These are phyloP conservation scores for Myrmecophaga tridactyla DNA, from an alignment of 2,113 vertebrate genomes.

Conservation along the genomic window DNA sequence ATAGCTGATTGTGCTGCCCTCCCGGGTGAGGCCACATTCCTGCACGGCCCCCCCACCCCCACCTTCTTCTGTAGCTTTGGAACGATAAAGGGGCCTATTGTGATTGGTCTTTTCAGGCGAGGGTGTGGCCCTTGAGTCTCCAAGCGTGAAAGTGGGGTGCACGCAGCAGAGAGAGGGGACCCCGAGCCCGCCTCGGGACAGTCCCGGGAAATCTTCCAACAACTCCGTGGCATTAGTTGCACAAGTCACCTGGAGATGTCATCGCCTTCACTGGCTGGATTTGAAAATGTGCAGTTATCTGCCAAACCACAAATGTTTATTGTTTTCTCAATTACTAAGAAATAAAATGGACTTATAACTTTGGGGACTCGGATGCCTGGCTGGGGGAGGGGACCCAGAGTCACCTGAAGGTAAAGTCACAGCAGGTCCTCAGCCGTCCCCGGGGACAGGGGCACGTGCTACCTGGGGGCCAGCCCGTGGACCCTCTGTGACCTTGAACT, in stretches of 20 bases:
- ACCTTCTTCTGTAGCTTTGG: neutral
- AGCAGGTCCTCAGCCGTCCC: too few species aligned
- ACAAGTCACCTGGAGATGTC: neutral
- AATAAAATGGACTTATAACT: neutral
- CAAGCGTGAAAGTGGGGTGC: neutral
- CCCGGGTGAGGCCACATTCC: neutral
- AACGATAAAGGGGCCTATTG: constrained; percentile 49
- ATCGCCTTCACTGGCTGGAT: rapidly evolving
- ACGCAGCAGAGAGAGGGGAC: neutral
- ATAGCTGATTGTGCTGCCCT: constrained; percentile 22
- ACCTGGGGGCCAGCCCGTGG: rapidly evolving
- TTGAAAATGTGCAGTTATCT: neutral
- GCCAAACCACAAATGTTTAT: neutral
- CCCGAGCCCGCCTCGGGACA: neutral
- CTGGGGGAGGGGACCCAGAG: rapidly evolving
- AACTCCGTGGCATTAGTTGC: rapidly evolving
- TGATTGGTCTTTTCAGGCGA: neutral
- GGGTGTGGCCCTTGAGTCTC: neutral
- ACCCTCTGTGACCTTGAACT: neutral
- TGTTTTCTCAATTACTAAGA: neutral
- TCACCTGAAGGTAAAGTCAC: neutral
- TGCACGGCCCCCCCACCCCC: neutral
- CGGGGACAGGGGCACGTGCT: neutral
- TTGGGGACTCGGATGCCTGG: neutral
- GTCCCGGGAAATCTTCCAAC: rapidly evolving